Conservation (phyloP, 2,797 vertebrate species). For the Erethizon dorsatum region DNA sequence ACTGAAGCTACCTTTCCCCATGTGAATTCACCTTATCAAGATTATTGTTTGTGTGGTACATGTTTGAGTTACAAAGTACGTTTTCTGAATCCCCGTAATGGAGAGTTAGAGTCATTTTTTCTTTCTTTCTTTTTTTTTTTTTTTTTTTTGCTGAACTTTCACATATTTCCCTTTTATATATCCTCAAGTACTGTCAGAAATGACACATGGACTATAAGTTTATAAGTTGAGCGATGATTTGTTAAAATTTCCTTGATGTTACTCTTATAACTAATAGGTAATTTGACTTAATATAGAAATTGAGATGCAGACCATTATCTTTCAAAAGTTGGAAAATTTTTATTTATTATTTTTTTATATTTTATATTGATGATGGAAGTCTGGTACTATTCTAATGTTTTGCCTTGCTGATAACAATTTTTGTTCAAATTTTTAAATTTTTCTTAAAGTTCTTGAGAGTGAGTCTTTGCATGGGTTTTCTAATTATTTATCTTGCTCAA, state of each 20-base stretch:
- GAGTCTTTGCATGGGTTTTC: neutral
- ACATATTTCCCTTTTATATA: neutral
- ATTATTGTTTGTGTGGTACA: neutral
- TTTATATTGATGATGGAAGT: neutral
- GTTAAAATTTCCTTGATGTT: neutral
- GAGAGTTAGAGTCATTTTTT: neutral
- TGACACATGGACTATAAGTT: neutral
- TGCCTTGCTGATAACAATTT: neutral
- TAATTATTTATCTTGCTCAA: neutral
- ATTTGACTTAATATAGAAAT: neutral
- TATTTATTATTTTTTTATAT: neutral
- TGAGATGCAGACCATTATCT: neutral
- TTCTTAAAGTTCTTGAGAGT: neutral
- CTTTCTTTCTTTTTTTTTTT: too few species aligned
- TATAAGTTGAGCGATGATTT: neutral
- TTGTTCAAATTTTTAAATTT: neutral
- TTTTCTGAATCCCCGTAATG: neutral
- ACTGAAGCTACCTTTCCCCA: neutral
- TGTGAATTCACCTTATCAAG: neutral
- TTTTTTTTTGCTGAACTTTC: neutral
- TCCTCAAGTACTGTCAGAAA: constrained; percentile 15
- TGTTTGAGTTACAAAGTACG: neutral
- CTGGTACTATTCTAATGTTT: neutral
- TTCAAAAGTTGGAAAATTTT: neutral
- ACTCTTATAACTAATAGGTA: neutral